A percentile compares a stretch with the other conserved stretches of the same genome.
These are phyloP conservation scores for Lithophane ornitopus DNA, from an alignment of 2,888 invertebrate species.

Conservation along the genomic window DNA sequence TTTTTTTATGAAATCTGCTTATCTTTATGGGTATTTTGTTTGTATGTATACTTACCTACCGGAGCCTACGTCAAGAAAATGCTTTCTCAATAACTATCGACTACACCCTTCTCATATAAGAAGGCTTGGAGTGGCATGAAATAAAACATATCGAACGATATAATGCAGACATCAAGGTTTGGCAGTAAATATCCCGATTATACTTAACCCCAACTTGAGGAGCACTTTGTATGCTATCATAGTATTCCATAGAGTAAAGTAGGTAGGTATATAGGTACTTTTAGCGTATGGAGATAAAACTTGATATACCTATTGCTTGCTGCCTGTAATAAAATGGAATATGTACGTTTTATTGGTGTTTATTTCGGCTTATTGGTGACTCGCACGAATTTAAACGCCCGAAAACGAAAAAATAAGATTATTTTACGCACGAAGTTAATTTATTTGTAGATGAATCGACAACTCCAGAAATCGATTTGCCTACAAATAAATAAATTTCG, in stretches of 20 bases:
- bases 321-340: conserved; percentile 23
- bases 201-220: conserved; percentile 46
- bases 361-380: background rate
- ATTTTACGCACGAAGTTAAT: no score
- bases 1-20: no score
- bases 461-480: no score
- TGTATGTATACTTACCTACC: background rate
- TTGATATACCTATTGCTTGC: conserved; percentile 23
- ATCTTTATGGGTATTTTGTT: background rate
- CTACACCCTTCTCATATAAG: conserved; percentile 23
- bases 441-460: no score
- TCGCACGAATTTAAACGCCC: no score
- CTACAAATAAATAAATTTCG: no score
- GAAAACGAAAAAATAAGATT: no score
- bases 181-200: conserved; percentile 61
- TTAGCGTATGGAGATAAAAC: conserved; percentile 41
- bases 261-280: conserved; percentile 16
- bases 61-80: background rate
- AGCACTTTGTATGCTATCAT: conserved; percentile 63
- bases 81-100: conserved; percentile 22
- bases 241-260: conserved; percentile 52
- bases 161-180: conserved; percentile 56
- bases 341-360: background rate
- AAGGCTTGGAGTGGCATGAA: conserved; percentile 35
- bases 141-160: conserved; percentile 55